Conservation (phyloP, 1,140 invertebrate species). For the Palaemon carinicauda region DNA sequence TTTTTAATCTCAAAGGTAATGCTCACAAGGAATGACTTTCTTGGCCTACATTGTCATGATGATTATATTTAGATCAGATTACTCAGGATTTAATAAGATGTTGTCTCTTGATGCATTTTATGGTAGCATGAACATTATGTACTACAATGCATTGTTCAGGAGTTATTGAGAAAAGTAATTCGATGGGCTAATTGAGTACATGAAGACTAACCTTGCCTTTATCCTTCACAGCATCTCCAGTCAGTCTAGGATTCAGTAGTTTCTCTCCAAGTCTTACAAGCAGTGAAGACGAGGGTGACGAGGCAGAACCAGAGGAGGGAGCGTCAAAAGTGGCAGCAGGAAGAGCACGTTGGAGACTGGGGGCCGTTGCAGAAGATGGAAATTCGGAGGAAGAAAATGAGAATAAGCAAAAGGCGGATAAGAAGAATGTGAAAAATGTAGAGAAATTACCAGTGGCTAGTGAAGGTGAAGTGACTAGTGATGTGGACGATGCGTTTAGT, state of each 20-base stretch:
- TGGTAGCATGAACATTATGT: no score
- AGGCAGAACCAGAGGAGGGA: conserved; percentile 21
- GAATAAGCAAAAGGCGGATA: not conserved
- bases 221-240: conserved; percentile 30
- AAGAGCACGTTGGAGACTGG: conserved; percentile 10
- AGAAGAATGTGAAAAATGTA: not conserved
- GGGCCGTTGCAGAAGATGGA: conserved; percentile 28
- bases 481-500: not conserved
- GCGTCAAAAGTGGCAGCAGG: conserved; percentile 2
- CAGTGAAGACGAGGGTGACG: conserved; percentile 53
- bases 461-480: not conserved
- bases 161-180: not conserved
- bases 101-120: no score
- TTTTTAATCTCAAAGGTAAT: no score
- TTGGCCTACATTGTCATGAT: no score
- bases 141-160: not conserved
- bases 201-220: not conserved
- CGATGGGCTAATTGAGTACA: not conserved
- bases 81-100: no score
- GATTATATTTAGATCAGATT: no score
- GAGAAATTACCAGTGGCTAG: not conserved
- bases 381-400: conserved; percentile 35
- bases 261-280: conserved; percentile 54
- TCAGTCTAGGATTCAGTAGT: conserved; percentile 42
- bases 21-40: no score